Conservation (phyloP, 1,140 invertebrate genomes). For the Drosophila willistoni region DNA sequence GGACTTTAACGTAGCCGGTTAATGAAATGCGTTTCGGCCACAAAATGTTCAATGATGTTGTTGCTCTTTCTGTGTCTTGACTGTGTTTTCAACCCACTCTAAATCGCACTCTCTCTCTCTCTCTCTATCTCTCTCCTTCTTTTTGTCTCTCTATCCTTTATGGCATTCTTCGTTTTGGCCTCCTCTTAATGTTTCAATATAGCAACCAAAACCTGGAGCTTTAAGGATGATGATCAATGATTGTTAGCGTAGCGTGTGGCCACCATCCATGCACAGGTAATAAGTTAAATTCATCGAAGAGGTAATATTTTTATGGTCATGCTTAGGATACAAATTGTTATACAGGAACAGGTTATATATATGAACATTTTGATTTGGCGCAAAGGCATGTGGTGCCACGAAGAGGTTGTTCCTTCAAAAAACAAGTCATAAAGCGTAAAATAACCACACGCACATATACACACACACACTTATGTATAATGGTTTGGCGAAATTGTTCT, state of each 20-base stretch:
- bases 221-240: conserved; percentile 73
- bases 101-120: conserved; percentile 12
- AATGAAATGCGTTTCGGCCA: conserved; percentile 74
- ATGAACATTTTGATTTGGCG: neutral
- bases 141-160: conserved; percentile 13
- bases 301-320: conserved; percentile 46
- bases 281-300: conserved; percentile 52
- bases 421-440: neutral
- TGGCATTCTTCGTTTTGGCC: conserved; percentile 32
- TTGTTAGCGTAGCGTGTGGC: conserved; percentile 76
- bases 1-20: conserved; percentile 57
- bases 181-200: conserved; percentile 75
- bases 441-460: neutral
- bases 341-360: conserved; percentile 15
- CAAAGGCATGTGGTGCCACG: neutral
- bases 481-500: neutral
- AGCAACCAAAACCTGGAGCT: conserved; percentile 38
- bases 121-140: conserved; percentile 1
- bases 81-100: neutral
- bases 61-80: conserved; percentile 15
- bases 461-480: neutral
- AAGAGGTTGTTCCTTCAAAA: neutral
- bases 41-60: conserved; percentile 68
- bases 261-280: conserved; percentile 43
- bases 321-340: conserved; percentile 64